These are phyloP conservation scores for Eremobia ochroleuca DNA, from an alignment of 2,888 invertebrate species.

Conservation along the genomic window DNA sequence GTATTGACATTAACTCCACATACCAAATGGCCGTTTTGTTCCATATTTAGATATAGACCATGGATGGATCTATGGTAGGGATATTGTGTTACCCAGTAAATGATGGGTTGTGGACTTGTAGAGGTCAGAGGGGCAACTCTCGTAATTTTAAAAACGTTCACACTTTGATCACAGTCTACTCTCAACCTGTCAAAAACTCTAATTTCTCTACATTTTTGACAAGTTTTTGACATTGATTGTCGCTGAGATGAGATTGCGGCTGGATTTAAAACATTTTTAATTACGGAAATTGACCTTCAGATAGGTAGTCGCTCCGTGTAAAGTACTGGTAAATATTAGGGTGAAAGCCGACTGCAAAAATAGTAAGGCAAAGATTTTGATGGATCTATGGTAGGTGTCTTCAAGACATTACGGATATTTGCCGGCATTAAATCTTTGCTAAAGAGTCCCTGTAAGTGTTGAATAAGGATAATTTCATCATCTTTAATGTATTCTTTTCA, in stretches of 20 bases:
- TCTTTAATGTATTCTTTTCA: conserved; percentile 16
- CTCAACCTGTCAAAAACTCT: background rate
- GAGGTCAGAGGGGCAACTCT: background rate
- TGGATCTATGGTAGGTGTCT: background rate
- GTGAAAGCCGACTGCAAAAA: background rate
- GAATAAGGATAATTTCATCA: conserved; percentile 5
- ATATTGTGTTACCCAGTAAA: background rate
- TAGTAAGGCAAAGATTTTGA: background rate
- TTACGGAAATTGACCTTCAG: background rate
- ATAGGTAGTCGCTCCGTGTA: background rate
- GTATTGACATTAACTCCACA: background rate
- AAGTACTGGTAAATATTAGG: background rate
- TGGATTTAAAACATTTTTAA: background rate
- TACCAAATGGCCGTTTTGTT: conserved; percentile 5
- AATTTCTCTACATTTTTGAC: too few relatives aligned
- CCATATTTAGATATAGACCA: background rate
- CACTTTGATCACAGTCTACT: too few relatives aligned
- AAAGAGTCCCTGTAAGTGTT: conserved; percentile 9
- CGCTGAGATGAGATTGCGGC: background rate
- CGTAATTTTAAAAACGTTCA: too few relatives aligned
- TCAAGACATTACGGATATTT: background rate
- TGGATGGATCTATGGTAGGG: background rate
- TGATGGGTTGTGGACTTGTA: background rate
- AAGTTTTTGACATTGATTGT: background rate
- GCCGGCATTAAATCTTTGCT: background rate